Percentiles rank a stretch among this genome's conserved stretches.
Conservation (phyloP, 2,888 invertebrate genomes). For the Dimorphilus gyrociliatus region DNA sequence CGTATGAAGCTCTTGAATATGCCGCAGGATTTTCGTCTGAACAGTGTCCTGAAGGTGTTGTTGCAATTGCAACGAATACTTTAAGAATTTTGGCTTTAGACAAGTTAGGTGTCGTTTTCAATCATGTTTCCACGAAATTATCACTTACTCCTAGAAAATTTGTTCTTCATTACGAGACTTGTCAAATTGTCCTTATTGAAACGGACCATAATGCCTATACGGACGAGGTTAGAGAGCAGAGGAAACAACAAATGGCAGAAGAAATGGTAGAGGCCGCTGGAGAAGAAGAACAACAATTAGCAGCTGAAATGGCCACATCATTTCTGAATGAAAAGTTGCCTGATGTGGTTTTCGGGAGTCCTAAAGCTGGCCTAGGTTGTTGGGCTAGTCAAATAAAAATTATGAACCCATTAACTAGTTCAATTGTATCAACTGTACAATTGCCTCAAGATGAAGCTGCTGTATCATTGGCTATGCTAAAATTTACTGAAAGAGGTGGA, state of each 20-base stretch:
- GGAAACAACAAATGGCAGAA: conserved; percentile 88
- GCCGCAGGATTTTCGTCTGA: conserved; percentile 86
- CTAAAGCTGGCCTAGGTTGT: conserved; percentile 79
- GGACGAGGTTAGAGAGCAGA: conserved; percentile 79
- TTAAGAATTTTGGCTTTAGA: conserved; percentile 84
- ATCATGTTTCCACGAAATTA: conserved; percentile 71
- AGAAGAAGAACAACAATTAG: conserved; percentile 82
- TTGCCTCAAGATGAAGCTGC: conserved; percentile 93
- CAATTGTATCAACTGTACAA: conserved; percentile 48
- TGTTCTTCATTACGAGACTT: conserved; percentile 74
- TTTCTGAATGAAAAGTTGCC: conserved; percentile 85
- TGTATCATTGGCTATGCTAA: conserved; percentile 48
- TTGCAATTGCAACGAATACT: conserved; percentile 94
- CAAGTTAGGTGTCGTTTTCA: conserved; percentile 94
- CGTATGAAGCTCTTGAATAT: conserved; percentile 89
- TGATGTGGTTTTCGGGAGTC: conserved; percentile 81
- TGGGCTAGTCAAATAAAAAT: conserved; percentile 61
- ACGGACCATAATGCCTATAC: conserved; percentile 98
- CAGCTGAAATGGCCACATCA: conserved; percentile 91
- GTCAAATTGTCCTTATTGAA: conserved; percentile 75
- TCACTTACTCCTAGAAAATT: conserved; percentile 92
- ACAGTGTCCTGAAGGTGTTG: conserved; percentile 97
- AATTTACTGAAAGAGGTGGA: conserved; percentile 53
- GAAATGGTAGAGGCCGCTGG: conserved; percentile 92
- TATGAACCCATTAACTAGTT: conserved; percentile 47